Conservation (phyloP, 2,797 vertebrate genomes). For the Myripristis murdjan region DNA sequence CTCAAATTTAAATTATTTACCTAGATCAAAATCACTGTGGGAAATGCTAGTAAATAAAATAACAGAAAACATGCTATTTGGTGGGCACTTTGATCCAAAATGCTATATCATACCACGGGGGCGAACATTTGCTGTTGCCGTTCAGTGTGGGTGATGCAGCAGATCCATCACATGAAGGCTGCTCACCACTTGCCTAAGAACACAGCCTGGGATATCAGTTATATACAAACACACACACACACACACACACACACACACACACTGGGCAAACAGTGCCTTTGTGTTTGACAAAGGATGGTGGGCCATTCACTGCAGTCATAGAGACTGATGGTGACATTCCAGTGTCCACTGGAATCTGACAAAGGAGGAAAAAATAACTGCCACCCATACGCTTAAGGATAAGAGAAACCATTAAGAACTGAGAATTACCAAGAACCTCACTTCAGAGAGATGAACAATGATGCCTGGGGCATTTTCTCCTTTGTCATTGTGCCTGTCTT, state of each 20-base stretch:
- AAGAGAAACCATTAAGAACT: slow-evolving; percentile 61
- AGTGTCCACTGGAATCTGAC: slow-evolving; percentile 62
- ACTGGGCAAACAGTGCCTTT: slow-evolving; percentile 49
- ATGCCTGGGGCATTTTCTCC: slow-evolving; percentile 45
- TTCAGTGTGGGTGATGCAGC: no score
- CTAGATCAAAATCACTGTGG: slow-evolving; percentile 18
- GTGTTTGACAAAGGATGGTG: slow-evolving; percentile 51
- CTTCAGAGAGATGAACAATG: slow-evolving; percentile 67
- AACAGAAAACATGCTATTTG: slow-evolving; percentile 28
- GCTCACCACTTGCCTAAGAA: no score
- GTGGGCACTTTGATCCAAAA: slow-evolving; percentile 29
- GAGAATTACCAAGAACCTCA: slow-evolving; percentile 57
- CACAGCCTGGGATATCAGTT: no score
- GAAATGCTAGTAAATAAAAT: slow-evolving; percentile 1
- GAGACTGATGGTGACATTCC: slow-evolving; percentile 55
- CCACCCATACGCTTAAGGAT: slow-evolving; percentile 61
- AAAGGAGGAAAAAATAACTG: slow-evolving; percentile 50
- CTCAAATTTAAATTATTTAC: slow-evolving; percentile 25
- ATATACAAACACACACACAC: slow-evolving; percentile 7
- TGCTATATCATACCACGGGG: slow-evolving; percentile 1
- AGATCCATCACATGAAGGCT: no score
- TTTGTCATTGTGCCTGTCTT: slow-evolving; percentile 38
- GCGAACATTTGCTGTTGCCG: slow-evolving; percentile 1
- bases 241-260: slow-evolving; percentile 18
- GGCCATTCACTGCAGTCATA: slow-evolving; percentile 63